Conservation (phyloP, 2,113 vertebrate species). For the Lophius piscatorius region DNA sequence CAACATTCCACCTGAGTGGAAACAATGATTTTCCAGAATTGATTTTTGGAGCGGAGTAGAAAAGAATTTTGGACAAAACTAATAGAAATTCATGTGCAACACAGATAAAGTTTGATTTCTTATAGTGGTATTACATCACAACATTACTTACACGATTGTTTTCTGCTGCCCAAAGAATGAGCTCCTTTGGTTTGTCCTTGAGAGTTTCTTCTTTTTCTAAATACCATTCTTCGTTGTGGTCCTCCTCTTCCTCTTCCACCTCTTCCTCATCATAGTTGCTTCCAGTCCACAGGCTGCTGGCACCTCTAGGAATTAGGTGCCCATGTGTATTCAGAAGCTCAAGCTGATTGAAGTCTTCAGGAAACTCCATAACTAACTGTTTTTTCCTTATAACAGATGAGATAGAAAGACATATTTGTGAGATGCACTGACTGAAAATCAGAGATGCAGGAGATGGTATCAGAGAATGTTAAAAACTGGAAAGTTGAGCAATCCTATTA, state of each 20-base stretch:
- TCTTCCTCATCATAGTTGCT: conserved; percentile 58
- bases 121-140: neutral
- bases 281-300: conserved; percentile 69
- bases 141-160: conserved; percentile 71
- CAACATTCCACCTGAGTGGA: no score
- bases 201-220: conserved; percentile 69
- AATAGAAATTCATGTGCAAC: no score
- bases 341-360: conserved; percentile 80
- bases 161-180: conserved; percentile 79
- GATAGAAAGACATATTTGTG: neutral
- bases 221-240: conserved; percentile 74
- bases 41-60: no score
- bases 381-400: neutral
- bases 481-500: neutral
- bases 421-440: neutral
- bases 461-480: neutral
- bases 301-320: conserved; percentile 73
- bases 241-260: conserved; percentile 57
- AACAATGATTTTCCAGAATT: no score
- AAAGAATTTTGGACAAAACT: no score
- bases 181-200: conserved; percentile 61
- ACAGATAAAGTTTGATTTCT: neutral
- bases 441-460: neutral
- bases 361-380: conserved; percentile 69
- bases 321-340: conserved; percentile 77